Conservation (phyloP, 2,113 vertebrate genomes). For the Alouatta palliata region DNA sequence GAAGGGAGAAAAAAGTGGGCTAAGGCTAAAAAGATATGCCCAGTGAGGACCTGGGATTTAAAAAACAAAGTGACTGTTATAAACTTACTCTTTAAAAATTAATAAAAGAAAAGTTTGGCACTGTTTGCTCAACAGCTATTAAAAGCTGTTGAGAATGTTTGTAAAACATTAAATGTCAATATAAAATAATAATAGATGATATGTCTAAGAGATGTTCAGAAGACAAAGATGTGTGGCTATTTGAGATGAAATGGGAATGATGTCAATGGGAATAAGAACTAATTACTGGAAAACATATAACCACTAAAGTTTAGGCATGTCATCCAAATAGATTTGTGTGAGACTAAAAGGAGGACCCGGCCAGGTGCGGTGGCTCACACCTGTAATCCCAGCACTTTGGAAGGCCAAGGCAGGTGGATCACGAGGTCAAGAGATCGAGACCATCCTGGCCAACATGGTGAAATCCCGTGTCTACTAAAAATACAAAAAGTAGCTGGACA, state of each 20-base stretch:
- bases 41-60: neutral
- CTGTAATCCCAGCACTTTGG: no score
- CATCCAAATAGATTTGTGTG: neutral
- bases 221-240: neutral
- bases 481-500: no score
- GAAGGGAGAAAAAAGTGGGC: neutral
- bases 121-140: neutral
- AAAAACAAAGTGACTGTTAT: neutral
- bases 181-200: neutral
- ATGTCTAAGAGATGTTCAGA: neutral
- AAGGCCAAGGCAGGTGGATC: no score
- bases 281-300: neutral
- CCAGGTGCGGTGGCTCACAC: no score
- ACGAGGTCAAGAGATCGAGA: no score
- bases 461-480: no score
- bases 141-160: neutral
- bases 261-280: neutral
- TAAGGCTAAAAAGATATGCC: neutral
- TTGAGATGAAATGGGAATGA: neutral
- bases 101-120: neutral
- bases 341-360: neutral
- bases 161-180: neutral
- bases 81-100: neutral
- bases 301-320: neutral
- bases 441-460: no score